These are phyloP conservation scores for Pollimyrus isidori DNA, from an alignment of 2,113 vertebrate species.

Conservation along the genomic window DNA sequence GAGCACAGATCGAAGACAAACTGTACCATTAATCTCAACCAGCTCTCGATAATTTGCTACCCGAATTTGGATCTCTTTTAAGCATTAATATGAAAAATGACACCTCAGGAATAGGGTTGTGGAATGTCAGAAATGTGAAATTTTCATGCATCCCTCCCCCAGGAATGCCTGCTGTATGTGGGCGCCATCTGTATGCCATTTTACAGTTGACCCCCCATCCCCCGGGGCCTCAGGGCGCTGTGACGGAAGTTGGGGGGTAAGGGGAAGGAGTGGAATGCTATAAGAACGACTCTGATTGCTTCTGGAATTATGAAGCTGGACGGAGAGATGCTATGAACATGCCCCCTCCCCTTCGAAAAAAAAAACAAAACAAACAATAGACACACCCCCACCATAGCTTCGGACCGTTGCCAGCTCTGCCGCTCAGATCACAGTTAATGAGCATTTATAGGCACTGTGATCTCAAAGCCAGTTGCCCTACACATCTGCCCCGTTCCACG, in stretches of 20 bases:
- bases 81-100: neutral
- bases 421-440: constrained; percentile 73
- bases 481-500: neutral
- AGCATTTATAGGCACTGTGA: constrained; percentile 68
- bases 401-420: constrained; percentile 53
- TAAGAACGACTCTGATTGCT: neutral
- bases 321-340: neutral
- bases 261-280: neutral
- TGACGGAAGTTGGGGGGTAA: neutral
- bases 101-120: neutral
- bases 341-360: neutral
- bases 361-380: neutral
- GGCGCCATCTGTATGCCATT: constrained; percentile 67
- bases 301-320: neutral
- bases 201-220: constrained; percentile 12
- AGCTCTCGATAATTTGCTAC: neutral
- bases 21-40: neutral
- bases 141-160: constrained; percentile 38
- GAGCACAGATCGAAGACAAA: neutral
- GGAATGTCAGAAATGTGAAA: constrained; percentile 55
- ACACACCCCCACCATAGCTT: neutral
- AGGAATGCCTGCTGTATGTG: constrained; percentile 44
- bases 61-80: neutral
- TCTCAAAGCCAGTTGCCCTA: constrained; percentile 56
- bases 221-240: constrained; percentile 54